Percentiles rank a stretch among this genome's conserved stretches.
These are phyloP conservation scores for Hyalella azteca DNA, from an alignment of 2,888 invertebrate species.

Conservation along the genomic window DNA sequence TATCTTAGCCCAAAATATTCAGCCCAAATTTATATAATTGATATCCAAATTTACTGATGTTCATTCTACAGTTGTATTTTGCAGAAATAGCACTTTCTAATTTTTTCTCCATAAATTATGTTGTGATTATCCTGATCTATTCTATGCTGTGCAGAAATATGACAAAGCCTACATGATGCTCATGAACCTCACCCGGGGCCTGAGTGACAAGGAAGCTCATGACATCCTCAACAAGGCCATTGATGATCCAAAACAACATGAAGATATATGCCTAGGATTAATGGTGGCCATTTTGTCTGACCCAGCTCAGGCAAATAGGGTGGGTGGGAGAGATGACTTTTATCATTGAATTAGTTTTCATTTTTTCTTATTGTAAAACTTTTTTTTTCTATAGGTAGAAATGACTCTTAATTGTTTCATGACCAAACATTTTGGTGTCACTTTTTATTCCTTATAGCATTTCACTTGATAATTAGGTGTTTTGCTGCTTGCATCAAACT, in stretches of 20 bases:
- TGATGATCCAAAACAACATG: slow-evolving; percentile 82
- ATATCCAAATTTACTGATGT: too few species aligned
- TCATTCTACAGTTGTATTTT: neutral
- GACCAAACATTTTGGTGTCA: too few species aligned
- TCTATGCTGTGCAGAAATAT: slow-evolving; percentile 74
- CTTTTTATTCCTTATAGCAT: too few species aligned
- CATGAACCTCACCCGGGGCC: slow-evolving; percentile 78
- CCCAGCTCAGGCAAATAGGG: slow-evolving; percentile 77
- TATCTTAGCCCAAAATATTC: too few species aligned
- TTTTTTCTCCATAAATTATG: slow-evolving; percentile 4
- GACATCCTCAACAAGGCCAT: slow-evolving; percentile 89
- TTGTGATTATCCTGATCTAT: neutral
- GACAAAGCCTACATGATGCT: slow-evolving; percentile 82
- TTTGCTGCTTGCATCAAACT: too few species aligned
- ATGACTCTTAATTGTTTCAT: too few species aligned
- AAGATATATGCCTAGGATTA: slow-evolving; percentile 90
- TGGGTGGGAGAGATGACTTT: slow-evolving; percentile 59
- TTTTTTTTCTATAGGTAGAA: too few species aligned
- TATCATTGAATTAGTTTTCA: too few species aligned
- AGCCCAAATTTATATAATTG: too few species aligned
- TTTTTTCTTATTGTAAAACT: too few species aligned
- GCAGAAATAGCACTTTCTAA: neutral
- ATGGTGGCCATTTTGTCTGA: slow-evolving; percentile 87
- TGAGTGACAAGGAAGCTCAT: slow-evolving; percentile 92
- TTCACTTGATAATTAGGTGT: too few species aligned